Percentiles rank a stretch among this genome's conserved stretches.
Evolutionary conservation across 2,113 vertebrate species (phyloP).

Genomic region (Genyomyrus donnyi): DNA sequence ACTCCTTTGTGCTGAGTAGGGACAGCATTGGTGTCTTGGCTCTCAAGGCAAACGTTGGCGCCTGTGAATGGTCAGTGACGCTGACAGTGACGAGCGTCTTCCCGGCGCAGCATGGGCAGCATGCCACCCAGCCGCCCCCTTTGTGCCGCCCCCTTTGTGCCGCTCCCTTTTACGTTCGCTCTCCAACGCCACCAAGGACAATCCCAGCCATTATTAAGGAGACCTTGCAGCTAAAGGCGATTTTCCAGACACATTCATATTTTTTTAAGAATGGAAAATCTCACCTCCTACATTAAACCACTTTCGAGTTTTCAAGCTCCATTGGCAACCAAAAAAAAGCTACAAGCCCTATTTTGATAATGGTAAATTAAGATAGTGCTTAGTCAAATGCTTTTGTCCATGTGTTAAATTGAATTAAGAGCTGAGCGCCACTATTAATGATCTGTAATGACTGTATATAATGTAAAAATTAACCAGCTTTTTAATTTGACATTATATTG

Average conservation of each 20-base stretch:
- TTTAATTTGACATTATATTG: constrained; percentile 27
- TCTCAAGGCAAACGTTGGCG: not conserved
- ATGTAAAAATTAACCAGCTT: constrained; percentile 23
- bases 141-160: not conserved
- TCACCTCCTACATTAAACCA: not conserved
- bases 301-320: not conserved
- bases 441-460: constrained; percentile 18
- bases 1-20: not conserved
- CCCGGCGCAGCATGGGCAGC: not conserved
- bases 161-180: not conserved
- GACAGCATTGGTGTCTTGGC: not conserved
- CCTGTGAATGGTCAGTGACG: not conserved
- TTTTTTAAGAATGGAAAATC: not conserved
- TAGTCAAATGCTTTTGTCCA: constrained; percentile 24
- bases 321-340: not conserved
- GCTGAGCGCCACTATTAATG: constrained; percentile 17
- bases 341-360: not conserved
- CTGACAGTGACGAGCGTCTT: not conserved
- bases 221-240: constrained; percentile 4
- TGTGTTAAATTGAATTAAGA: constrained; percentile 25
- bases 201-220: not conserved
- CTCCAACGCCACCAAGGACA: not conserved
- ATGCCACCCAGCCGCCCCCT: not conserved
- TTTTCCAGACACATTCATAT: not conserved
- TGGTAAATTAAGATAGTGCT: constrained; percentile 21